These are phyloP conservation scores for Parochlus steinenii DNA, from an alignment of 2,888 invertebrate species.

Conservation along the genomic window DNA sequence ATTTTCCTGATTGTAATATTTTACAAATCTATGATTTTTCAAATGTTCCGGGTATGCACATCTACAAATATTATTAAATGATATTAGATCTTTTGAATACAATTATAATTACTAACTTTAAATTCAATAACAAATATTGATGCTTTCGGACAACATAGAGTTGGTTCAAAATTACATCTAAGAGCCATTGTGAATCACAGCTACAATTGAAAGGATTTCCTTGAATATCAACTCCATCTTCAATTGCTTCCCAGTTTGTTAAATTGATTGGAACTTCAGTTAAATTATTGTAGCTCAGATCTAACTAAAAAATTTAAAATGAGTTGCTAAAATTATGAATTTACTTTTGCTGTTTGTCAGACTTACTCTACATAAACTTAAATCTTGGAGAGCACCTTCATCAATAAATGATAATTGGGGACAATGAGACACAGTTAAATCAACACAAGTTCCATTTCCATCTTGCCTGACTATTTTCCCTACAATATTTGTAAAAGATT, in stretches of 20 bases:
- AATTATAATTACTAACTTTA: constrained; percentile 5
- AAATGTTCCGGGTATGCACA: constrained; percentile 12
- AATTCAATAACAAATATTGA: constrained; percentile 12
- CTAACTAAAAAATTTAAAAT: constrained; percentile 10
- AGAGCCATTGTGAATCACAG: constrained; percentile 14
- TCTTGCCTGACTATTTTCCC: not conserved
- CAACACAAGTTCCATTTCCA: constrained; percentile 5
- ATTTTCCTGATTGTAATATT: constrained; percentile 10
- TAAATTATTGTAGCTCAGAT: constrained; percentile 14
- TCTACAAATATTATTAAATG: constrained; percentile 3
- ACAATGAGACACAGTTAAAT: constrained; percentile 10
- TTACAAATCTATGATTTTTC: constrained; percentile 11
- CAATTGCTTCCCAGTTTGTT: constrained; percentile 12
- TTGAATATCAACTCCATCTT: constrained; percentile 13
- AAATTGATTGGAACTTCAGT: constrained; percentile 9
- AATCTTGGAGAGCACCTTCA: constrained; percentile 1
- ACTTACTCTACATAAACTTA: constrained; percentile 9
- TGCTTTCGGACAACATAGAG: constrained; percentile 11
- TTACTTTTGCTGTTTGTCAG: not conserved
- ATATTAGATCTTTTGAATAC: not conserved
- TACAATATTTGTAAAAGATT: constrained; percentile 11
- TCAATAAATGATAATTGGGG: constrained; percentile 6
- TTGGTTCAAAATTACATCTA: constrained; percentile 8
- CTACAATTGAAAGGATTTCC: constrained; percentile 14
- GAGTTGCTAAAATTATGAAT: not conserved